Evolutionary conservation across 1,140 invertebrate genomes (phyloP), one percentile per base, ranked within the genome.

Genomic region (Nomia melanderi): DNA sequence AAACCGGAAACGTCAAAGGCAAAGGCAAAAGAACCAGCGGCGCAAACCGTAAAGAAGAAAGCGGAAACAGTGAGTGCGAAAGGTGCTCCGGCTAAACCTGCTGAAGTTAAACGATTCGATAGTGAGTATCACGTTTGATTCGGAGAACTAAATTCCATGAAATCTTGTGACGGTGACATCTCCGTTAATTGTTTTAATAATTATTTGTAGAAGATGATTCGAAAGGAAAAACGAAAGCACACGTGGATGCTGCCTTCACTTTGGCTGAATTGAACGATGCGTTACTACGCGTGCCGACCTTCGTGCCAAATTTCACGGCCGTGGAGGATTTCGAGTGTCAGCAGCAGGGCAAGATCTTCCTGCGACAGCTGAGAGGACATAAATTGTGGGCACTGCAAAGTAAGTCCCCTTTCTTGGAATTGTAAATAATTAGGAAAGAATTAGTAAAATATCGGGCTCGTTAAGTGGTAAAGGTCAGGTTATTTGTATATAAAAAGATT

Each of bases 331-430:
- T 93, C 39, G 93, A 94, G 87, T 95, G 95, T 90, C 93, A 94
- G 81, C 93, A 94, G 83, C 94, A 95, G 69, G 93, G 95, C 57
- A 94, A 94, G 88, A 94, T 95, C 82, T 93, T 95, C 77, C 88
- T 95, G 71, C 92, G 94, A 73, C 94, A 95, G 89, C 89, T 95
- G 79, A 93, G 94, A 44, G 94, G 94, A 36, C 93, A 94, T 62
- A 95, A 95, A 90, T 82, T 95, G 64, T 95, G 95, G 95, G 94
- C 95, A 59, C 88, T 95, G 77, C 94, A 95, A 91, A 95, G 95
- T 95, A 92, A 94, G 93, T 90, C 57, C 20, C 78, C 4, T 2
- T 41, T 65, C 27, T 63, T 77, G n/a, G 25, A 80, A 63, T 71
- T 76, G 69, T 64, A 20, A 44, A 29, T 69, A 11, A 44, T 44